These are phyloP conservation scores for Muraenolepis orangiensis DNA, from an alignment of 2,797 vertebrate genomes.

Conservation along the genomic window DNA sequence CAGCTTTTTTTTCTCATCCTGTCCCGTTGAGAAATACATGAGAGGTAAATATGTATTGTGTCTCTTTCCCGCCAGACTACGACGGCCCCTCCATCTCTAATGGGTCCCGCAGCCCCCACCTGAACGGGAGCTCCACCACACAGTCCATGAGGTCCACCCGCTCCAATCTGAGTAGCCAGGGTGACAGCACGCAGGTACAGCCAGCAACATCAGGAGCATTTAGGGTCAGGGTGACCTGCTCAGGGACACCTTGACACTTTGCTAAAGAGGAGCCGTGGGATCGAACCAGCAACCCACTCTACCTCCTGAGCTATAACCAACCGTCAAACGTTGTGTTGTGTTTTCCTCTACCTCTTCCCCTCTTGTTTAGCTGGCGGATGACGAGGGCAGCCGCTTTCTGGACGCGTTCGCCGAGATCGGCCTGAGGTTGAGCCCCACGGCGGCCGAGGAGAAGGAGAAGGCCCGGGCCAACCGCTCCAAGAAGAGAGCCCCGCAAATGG, in stretches of 20 bases:
- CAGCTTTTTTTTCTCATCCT: not conserved
- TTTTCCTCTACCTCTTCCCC: constrained; percentile 6
- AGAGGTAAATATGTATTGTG: not conserved
- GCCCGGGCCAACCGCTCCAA: constrained; percentile 86
- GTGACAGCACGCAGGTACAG: constrained; percentile 77
- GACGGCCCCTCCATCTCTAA: constrained; percentile 84
- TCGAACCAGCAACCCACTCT: no score
- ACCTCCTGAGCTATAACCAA: no score
- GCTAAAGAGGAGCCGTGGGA: no score
- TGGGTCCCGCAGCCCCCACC: constrained; percentile 81
- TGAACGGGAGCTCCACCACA: constrained; percentile 84
- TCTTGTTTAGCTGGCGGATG: constrained; percentile 56
- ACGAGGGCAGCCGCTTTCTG: constrained; percentile 55
- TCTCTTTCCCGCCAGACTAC: constrained; percentile 56
- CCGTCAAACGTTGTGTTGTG: not conserved
- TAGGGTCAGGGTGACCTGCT: no score
- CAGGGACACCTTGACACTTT: no score
- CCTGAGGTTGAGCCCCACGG: constrained; percentile 86
- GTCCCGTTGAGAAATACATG: not conserved
- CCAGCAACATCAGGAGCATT: no score
- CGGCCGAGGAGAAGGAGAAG: constrained; percentile 93
- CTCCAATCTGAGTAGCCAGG: constrained; percentile 78
- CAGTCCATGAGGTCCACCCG: constrained; percentile 79
- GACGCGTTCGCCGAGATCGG: constrained; percentile 92
- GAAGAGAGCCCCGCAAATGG: constrained; percentile 93